Evolutionary conservation across 2,113 vertebrate genomes (phyloP).

Genomic region (Cynoglossus semilaevis): DNA sequence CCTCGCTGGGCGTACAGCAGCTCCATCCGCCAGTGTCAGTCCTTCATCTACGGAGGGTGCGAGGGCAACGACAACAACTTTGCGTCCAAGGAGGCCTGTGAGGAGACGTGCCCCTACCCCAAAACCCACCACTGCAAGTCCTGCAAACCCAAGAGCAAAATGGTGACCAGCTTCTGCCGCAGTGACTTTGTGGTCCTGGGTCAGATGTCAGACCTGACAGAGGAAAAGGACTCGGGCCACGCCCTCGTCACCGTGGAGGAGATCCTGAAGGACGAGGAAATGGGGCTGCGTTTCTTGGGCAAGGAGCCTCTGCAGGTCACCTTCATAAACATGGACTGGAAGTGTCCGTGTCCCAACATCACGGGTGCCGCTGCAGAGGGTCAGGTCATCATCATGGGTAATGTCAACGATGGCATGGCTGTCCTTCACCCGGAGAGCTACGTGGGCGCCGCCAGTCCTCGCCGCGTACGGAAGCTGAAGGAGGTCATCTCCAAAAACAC

Average conservation of each 20-base stretch:
- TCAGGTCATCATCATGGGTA: conserved; percentile 95
- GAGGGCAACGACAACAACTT: conserved; percentile 97
- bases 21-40: conserved; percentile 83
- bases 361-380: conserved; percentile 76
- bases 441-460: conserved; percentile 81
- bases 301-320: conserved; percentile 92
- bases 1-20: conserved; percentile 93
- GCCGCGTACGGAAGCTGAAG: conserved; percentile 85
- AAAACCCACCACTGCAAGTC: conserved; percentile 85
- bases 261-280: conserved; percentile 96
- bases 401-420: conserved; percentile 90
- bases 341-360: conserved; percentile 95
- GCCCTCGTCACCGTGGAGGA: conserved; percentile 91
- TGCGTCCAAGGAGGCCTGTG: conserved; percentile 88
- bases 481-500: conserved; percentile 95
- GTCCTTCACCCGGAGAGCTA: conserved; percentile 91
- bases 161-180: conserved; percentile 94
- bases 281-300: conserved; percentile 94
- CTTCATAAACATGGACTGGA: conserved; percentile 92
- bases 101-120: conserved; percentile 90
- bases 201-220: conserved; percentile 83
- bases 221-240: conserved; percentile 86
- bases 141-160: conserved; percentile 89
- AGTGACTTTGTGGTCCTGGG: conserved; percentile 94
- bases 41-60: conserved; percentile 93